Percentiles rank a stretch among this genome's conserved stretches.
Conservation (phyloP, 2,888 invertebrate genomes). For the Myopa tessellatipennis region DNA sequence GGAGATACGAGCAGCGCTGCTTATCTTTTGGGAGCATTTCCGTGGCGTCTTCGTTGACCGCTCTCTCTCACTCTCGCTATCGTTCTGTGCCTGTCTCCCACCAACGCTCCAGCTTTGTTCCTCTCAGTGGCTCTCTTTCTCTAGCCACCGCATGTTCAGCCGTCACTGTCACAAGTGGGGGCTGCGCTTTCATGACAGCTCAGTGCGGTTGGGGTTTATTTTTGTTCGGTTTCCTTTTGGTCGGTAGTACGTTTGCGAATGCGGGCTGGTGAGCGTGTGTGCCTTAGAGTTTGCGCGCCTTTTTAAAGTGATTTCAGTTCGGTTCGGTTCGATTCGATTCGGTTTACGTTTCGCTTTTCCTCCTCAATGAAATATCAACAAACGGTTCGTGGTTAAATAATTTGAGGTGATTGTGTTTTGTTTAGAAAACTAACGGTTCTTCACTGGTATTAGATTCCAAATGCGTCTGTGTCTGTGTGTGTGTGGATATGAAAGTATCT, state of each 20-base stretch:
- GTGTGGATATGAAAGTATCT: background rate
- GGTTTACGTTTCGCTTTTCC: background rate
- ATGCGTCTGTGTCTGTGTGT: background rate
- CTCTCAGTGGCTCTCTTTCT: constrained; percentile 1
- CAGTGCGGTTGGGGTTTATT: constrained; percentile 51
- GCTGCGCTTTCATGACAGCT: constrained; percentile 48
- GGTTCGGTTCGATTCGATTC: background rate
- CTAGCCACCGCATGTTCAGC: constrained; percentile 14
- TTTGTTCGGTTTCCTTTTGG: constrained; percentile 48
- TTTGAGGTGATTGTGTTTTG: background rate
- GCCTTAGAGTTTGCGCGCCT: constrained; percentile 26
- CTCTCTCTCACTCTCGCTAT: background rate
- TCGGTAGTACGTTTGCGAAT: constrained; percentile 50
- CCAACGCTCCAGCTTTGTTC: constrained; percentile 4
- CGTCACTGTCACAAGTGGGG: constrained; percentile 19
- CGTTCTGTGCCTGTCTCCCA: constrained; percentile 7
- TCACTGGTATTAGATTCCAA: background rate
- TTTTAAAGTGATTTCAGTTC: constrained; percentile 1
- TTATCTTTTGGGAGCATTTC: no score
- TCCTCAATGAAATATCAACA: background rate
- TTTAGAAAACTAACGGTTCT: background rate
- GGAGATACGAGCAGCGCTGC: no score
- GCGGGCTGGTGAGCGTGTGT: constrained; percentile 49
- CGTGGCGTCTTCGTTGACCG: background rate
- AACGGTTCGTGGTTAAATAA: background rate